Evolutionary conservation across 2,797 vertebrate species (phyloP).

Genomic region (Linurgus olivaceus): DNA sequence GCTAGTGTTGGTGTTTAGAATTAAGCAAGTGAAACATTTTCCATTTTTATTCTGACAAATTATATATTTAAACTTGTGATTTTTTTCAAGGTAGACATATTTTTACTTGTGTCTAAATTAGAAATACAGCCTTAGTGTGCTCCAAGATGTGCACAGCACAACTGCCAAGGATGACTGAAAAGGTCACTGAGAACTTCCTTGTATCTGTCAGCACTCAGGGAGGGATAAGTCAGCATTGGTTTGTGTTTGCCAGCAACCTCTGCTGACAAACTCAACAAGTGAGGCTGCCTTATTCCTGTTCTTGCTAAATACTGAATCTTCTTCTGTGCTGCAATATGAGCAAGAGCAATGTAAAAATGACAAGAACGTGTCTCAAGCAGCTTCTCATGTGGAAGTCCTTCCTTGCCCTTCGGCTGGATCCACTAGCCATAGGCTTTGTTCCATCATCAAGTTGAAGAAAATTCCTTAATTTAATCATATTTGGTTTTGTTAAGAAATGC

Average conservation of each 20-base stretch:
- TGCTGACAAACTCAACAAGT: neutral
- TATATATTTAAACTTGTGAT: neutral
- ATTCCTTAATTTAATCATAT: neutral
- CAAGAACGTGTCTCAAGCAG: accelerated
- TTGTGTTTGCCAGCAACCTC: neutral
- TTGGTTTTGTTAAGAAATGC: neutral
- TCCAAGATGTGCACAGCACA: neutral
- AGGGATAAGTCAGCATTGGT: neutral
- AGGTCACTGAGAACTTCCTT: neutral
- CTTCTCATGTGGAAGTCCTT: neutral
- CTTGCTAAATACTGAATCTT: neutral
- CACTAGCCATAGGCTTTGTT: neutral
- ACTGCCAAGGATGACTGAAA: neutral
- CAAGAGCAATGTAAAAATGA: neutral
- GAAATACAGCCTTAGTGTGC: neutral
- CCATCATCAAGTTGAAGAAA: neutral
- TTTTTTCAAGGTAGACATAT: neutral
- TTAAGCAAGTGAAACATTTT: neutral
- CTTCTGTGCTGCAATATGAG: neutral
- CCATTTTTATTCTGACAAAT: neutral
- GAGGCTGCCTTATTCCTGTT: neutral
- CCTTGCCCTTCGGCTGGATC: neutral
- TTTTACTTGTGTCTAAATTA: neutral
- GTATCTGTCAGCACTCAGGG: neutral
- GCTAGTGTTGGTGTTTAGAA: neutral